These are phyloP conservation scores for Gobius niger DNA, from an alignment of 2,113 vertebrate genomes.

Conservation along the genomic window DNA sequence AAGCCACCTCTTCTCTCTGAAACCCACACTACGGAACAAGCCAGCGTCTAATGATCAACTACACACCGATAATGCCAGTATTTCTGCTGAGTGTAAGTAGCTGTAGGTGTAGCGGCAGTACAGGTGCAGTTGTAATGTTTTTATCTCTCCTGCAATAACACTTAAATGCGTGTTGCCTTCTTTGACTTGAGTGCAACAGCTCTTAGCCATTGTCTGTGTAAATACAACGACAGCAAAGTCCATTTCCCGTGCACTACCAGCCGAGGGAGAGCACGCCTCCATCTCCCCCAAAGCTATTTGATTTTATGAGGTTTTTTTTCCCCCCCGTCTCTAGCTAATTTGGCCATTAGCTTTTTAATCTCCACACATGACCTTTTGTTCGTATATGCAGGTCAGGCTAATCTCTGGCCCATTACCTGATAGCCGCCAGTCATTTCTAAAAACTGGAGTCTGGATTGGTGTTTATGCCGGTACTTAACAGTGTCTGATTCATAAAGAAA, in stretches of 20 bases:
- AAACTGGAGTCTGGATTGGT: conserved; percentile 29
- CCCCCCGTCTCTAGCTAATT: conserved; percentile 50
- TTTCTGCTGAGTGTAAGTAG: too few relatives aligned
- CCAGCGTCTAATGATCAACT: too few relatives aligned
- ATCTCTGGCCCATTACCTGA: conserved; percentile 57
- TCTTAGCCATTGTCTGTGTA: conserved; percentile 33
- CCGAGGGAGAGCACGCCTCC: conserved; percentile 33
- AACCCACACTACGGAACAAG: too few relatives aligned
- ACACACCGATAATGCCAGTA: too few relatives aligned
- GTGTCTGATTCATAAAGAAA: too few relatives aligned
- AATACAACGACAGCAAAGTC: conserved; percentile 53
- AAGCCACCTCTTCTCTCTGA: too few relatives aligned
- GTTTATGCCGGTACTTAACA: conserved; percentile 14
- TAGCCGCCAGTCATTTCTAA: conserved; percentile 44
- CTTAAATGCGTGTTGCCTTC: conserved; percentile 8
- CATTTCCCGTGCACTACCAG: conserved; percentile 47
- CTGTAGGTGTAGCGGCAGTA: background rate
- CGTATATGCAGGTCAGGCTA: conserved; percentile 39
- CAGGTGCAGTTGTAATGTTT: too few relatives aligned
- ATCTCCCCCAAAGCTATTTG: conserved; percentile 44
- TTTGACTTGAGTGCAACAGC: conserved; percentile 6
- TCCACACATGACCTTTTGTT: conserved; percentile 59
- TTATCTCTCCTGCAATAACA: background rate
- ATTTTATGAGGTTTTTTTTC: conserved; percentile 58
- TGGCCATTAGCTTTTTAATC: conserved; percentile 54